phyloP scores from a whole-genome alignment of 2,888 invertebrate species.

The Leptopterna dolabrata region DNA sequence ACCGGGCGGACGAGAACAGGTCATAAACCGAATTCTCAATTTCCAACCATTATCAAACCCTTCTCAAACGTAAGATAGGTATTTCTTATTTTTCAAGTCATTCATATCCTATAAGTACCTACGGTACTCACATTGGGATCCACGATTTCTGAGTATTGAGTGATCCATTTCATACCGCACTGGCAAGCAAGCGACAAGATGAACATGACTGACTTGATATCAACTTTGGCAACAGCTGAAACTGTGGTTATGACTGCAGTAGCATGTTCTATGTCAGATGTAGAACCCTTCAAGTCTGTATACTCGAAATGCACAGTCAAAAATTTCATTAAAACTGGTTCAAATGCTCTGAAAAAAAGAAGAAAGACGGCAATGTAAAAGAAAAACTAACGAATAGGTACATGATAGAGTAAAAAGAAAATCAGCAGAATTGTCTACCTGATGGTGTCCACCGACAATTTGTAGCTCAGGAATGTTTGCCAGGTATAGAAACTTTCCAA shows the following conservation, averaged over 20 bases:
- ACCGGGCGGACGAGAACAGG: no score
- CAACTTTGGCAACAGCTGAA: slow-evolving; percentile 55
- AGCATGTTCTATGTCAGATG: slow-evolving; percentile 72
- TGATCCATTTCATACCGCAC: slow-evolving; percentile 64
- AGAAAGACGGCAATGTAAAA: not conserved
- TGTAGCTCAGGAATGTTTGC: slow-evolving; percentile 71
- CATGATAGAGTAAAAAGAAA: no score
- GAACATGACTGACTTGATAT: slow-evolving; percentile 37
- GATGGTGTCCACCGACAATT: slow-evolving; percentile 69
- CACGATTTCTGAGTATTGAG: slow-evolving; percentile 58
- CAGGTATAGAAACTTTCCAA: slow-evolving; percentile 70
- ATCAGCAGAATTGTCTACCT: slow-evolving; percentile 61
- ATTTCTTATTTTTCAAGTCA: no score
- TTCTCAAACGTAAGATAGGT: no score
- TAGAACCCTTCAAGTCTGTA: slow-evolving; percentile 70
- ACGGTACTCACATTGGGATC: slow-evolving; percentile 30
- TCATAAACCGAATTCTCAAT: no score
- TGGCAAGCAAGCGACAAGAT: slow-evolving; percentile 58
- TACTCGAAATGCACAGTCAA: slow-evolving; percentile 73
- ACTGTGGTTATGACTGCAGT: slow-evolving; percentile 68
- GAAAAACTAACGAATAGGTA: not conserved
- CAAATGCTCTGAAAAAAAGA: slow-evolving; percentile 67
- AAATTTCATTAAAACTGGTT: slow-evolving; percentile 71
- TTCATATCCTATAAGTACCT: no score
- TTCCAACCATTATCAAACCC: no score